Evolutionary conservation across 1,140 invertebrate genomes (phyloP).

Genomic region (Lepidurus couesii): DNA sequence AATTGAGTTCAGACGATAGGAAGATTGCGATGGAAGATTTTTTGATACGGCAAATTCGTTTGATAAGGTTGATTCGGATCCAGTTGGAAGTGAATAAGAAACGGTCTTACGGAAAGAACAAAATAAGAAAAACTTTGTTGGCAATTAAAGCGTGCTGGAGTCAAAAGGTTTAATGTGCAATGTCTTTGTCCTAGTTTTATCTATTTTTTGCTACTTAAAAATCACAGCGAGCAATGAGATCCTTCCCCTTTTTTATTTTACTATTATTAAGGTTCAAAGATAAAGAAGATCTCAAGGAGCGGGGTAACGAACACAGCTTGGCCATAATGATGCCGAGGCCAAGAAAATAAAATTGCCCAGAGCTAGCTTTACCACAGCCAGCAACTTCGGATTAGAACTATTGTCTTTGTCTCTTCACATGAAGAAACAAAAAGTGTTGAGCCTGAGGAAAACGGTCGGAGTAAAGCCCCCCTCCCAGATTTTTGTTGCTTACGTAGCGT

Average conservation of each 20-base stretch:
- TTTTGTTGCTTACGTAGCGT: neutral
- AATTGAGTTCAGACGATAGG: no score
- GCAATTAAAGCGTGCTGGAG: no score
- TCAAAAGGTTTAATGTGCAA: no score
- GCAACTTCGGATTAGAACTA: conserved; percentile 7
- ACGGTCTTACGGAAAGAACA: no score
- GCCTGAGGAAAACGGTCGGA: neutral
- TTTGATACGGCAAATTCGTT: no score
- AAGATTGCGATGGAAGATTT: no score
- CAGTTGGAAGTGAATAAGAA: no score
- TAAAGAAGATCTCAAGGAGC: neutral
- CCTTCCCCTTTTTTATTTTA: neutral
- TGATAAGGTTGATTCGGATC: no score
- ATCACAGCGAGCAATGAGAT: neutral
- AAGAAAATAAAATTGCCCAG: neutral
- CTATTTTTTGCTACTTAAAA: no score
- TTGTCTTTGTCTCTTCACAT: conserved; percentile 15
- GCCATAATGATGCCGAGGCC: conserved; percentile 7
- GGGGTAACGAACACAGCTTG: conserved; percentile 14
- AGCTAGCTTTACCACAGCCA: neutral
- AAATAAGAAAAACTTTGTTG: no score
- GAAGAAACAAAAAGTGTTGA: conserved; percentile 3
- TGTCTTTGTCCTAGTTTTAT: no score
- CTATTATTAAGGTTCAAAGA: neutral
- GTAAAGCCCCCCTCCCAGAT: neutral